phyloP scores from a whole-genome alignment of 1,140 invertebrate genomes.

The Hypsibius dujardini region DNA sequence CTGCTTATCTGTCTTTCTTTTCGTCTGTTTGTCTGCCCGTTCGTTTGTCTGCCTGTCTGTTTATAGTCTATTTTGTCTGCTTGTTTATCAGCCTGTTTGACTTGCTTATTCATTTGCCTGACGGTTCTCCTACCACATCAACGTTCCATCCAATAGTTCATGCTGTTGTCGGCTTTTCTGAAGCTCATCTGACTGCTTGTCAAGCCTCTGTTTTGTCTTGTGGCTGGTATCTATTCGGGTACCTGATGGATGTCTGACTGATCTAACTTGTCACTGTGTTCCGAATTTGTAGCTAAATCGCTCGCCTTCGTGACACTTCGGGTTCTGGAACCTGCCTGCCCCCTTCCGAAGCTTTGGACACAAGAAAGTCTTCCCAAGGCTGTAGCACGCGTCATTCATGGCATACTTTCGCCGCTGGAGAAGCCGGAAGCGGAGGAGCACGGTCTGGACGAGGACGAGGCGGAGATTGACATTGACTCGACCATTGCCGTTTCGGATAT shows the following conservation, averaged over 20 bases:
- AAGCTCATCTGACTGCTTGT: too few relatives aligned
- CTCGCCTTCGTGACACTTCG: conserved; percentile 39
- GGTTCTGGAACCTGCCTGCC: conserved; percentile 54
- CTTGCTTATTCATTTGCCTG: too few relatives aligned
- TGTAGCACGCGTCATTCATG: background rate
- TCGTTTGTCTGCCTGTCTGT: background rate
- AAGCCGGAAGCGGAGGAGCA: conserved; percentile 6
- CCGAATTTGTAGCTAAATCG: background rate
- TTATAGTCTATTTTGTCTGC: background rate
- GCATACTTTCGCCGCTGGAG: background rate
- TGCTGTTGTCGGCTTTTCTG: too few relatives aligned
- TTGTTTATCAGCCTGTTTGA: background rate
- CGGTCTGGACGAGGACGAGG: background rate
- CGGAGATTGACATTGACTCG: background rate
- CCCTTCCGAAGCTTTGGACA: conserved; percentile 52
- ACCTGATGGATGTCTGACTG: too few relatives aligned
- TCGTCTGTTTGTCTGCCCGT: too few relatives aligned
- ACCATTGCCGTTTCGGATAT: background rate
- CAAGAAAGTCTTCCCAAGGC: conserved; percentile 1
- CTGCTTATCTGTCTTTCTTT: too few relatives aligned
- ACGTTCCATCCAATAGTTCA: too few relatives aligned
- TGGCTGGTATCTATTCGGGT: too few relatives aligned
- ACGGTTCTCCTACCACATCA: too few relatives aligned
- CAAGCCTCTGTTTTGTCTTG: too few relatives aligned
- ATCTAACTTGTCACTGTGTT: too few relatives aligned